phyloP scores from a whole-genome alignment of 2,888 invertebrate species.

The Philereme transversata region DNA sequence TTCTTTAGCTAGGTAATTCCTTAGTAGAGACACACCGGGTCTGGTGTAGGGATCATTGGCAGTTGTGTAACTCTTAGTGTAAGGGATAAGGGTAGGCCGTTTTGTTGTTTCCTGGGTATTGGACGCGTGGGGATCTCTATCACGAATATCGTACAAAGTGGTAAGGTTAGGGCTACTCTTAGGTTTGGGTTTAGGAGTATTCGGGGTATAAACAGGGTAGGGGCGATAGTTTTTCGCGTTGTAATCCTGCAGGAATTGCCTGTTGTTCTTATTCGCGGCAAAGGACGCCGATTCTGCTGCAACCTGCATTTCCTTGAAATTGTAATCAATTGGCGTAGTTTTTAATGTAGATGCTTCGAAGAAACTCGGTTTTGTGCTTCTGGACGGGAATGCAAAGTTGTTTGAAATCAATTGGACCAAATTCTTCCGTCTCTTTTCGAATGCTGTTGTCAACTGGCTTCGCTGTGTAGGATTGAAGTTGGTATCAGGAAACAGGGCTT shows the following conservation, averaged over 20 bases:
- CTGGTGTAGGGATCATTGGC: slow-evolving; percentile 73
- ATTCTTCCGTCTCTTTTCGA: slow-evolving; percentile 70
- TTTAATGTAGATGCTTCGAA: slow-evolving; percentile 65
- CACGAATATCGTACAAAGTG: slow-evolving; percentile 73
- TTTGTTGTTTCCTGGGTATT: slow-evolving; percentile 59
- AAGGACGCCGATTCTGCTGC: slow-evolving; percentile 92
- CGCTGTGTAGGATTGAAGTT: slow-evolving; percentile 67
- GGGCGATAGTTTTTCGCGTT: slow-evolving; percentile 70
- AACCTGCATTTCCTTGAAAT: slow-evolving; percentile 86
- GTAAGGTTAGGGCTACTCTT: slow-evolving; percentile 71
- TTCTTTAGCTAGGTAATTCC: slow-evolving; percentile 68
- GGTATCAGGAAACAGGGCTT: slow-evolving; percentile 59
- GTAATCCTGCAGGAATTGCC: slow-evolving; percentile 73
- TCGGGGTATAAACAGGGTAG: slow-evolving; percentile 74
- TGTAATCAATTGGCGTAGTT: slow-evolving; percentile 70
- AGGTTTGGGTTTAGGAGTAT: slow-evolving; percentile 57
- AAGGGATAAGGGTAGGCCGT: slow-evolving; percentile 71
- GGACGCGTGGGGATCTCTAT: slow-evolving; percentile 49
- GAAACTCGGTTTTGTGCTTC: slow-evolving; percentile 62
- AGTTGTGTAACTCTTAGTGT: slow-evolving; percentile 67
- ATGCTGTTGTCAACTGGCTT: slow-evolving; percentile 62
- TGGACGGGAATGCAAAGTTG: slow-evolving; percentile 63
- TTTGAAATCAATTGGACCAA: slow-evolving; percentile 72
- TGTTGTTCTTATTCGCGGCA: slow-evolving; percentile 82
- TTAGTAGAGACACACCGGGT: slow-evolving; percentile 73